These are phyloP conservation scores for Melipona bicolor DNA, from an alignment of 2,888 invertebrate species.

Conservation along the genomic window DNA sequence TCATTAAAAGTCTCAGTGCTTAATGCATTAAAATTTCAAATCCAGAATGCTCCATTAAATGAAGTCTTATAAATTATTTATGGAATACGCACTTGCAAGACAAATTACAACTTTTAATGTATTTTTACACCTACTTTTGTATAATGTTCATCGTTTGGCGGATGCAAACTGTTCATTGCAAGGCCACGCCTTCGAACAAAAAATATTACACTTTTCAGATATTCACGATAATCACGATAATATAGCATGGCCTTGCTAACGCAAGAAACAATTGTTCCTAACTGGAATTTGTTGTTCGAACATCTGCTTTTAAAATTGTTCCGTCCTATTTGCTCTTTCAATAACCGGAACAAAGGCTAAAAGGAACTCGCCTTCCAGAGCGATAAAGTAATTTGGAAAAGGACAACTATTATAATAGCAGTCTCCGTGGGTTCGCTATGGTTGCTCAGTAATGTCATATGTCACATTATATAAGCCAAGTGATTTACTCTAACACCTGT, in stretches of 20 bases:
- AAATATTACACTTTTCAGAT: conserved; percentile 1
- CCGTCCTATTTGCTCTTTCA: conserved; percentile 12
- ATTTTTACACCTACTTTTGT: not conserved
- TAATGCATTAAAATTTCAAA: too few species aligned
- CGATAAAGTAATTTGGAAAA: not conserved
- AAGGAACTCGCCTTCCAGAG: not conserved
- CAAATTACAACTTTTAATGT: too few species aligned
- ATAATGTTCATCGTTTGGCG: not conserved
- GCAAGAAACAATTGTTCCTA: conserved; percentile 1
- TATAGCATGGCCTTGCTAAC: conserved; percentile 1
- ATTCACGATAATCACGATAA: conserved; percentile 8
- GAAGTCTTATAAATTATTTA: too few species aligned
- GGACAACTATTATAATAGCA: conserved; percentile 4
- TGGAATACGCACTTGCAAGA: too few species aligned
- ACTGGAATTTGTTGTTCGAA: not conserved
- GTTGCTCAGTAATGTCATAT: not conserved
- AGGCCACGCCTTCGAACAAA: conserved; percentile 41
- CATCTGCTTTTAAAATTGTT: conserved; percentile 48
- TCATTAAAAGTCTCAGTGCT: too few species aligned
- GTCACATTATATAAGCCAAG: not conserved
- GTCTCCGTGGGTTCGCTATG: not conserved
- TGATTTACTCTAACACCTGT: not conserved
- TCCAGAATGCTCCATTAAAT: too few species aligned
- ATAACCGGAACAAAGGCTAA: not conserved
- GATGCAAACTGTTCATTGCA: not conserved